Evolutionary conservation across 2,888 invertebrate species (phyloP), one percentile per base, ranked within the genome.

Genomic region (Caenorhabditis sp.): DNA sequence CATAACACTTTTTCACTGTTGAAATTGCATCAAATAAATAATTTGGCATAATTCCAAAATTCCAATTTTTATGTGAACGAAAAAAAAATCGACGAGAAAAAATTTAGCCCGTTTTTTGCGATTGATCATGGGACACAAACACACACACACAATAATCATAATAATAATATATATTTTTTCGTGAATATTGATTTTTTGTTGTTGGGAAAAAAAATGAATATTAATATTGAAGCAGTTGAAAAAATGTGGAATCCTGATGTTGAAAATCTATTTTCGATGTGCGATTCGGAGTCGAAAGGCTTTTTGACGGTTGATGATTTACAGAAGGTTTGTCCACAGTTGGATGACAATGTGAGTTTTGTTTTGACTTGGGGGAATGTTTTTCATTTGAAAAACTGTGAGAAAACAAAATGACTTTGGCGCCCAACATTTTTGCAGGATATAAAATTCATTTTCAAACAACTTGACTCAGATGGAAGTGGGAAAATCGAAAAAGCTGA

Each of bases 301-400:
- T 89, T 83, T 79, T 88, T 89, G 31, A 89, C 88, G 55, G 84
- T 88, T 78, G 81, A 84, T 0, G 89, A 89, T 73, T 82, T 89
- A 27, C 84, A 86, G 24, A 81, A 79, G 24, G 87, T 89, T 31
- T 89, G 89, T 67, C 84, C 88, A 1, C 89, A 89, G 50, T 83
- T 89, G 27, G 85, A 79, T 50, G 72, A 77, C 24, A 71, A 76
- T 49, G 82, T 79, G 31, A 50, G 26, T 24, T 54, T 64, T 43
- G 26, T 64, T 54, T 24, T 19, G 54, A 23, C 3, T 19, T 10
- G n/a, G 8, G 17, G 4, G 60, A 60, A 37, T 27, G 10, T 58
- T 31, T 58, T 58, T 12, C 2, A 58, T 31, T 31, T 58, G 17
- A 27, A 27, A 58, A 27, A 17, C 3, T 17, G 1, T 6, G 12